These are phyloP conservation scores for Chrysomallon squamiferum DNA, from an alignment of 1,140 invertebrate genomes.

Conservation along the genomic window DNA sequence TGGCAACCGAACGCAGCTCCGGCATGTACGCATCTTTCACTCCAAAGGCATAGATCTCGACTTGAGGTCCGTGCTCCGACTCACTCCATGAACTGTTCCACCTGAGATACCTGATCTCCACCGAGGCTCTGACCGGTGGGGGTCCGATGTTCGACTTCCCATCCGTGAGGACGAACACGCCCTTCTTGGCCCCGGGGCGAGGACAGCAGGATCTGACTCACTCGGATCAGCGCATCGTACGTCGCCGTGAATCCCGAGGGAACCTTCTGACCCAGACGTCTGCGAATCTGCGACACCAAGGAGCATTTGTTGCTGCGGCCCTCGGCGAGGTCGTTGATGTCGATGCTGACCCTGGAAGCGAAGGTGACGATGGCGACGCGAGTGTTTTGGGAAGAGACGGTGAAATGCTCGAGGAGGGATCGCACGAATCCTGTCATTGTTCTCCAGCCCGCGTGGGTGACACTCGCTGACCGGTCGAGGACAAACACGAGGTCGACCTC, in stretches of 20 bases:
- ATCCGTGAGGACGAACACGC: conserved; percentile 39
- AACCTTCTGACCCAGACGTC: conserved; percentile 16
- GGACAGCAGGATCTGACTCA: conserved; percentile 19
- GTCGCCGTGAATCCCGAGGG: conserved; percentile 40
- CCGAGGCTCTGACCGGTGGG: conserved; percentile 34
- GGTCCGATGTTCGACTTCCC: conserved; percentile 42
- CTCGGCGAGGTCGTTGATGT: conserved; percentile 32
- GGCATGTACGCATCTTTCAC: conserved; percentile 33
- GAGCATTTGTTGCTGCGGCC: conserved; percentile 34
- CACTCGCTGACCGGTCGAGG: conserved; percentile 35
- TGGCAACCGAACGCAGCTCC: conserved; percentile 35
- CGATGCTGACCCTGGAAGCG: conserved; percentile 25
- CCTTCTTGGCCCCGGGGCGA: conserved; percentile 34
- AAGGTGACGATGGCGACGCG: conserved; percentile 38
- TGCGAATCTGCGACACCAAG: conserved; percentile 18
- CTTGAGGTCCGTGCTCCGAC: conserved; percentile 31
- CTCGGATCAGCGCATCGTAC: conserved; percentile 23
- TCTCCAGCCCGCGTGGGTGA: conserved; percentile 29
- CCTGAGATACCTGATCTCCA: conserved; percentile 36
- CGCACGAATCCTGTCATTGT: conserved; percentile 31
- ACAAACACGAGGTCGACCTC: conserved; percentile 43
- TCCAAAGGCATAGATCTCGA: conserved; percentile 44
- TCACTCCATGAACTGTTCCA: conserved; percentile 35
- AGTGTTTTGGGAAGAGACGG: conserved; percentile 32
- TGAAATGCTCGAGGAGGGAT: conserved; percentile 41